A percentile compares a stretch with the other conserved stretches of the same genome.
Evolutionary conservation across 2,888 invertebrate genomes (phyloP).

Genomic region (Scaptomyza flava): DNA sequence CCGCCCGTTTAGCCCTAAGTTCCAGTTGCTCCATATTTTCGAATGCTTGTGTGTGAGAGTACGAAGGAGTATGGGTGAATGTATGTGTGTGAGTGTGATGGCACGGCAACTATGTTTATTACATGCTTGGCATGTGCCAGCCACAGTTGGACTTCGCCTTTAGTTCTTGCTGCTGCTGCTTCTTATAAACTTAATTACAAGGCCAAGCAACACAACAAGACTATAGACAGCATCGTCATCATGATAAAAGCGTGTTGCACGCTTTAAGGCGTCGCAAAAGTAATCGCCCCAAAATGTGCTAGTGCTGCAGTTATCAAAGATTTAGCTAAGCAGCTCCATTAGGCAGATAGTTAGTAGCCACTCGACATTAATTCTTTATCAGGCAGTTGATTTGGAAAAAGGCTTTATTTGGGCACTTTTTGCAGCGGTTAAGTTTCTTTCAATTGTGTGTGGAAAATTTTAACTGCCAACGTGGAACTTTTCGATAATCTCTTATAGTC

Average conservation of each 20-base stretch:
- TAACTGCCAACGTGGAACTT: no score
- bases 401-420: slow-evolving; percentile 15
- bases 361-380: slow-evolving; percentile 28
- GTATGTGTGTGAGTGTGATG: slow-evolving; percentile 25
- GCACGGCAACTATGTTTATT: slow-evolving; percentile 77
- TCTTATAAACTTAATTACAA: slow-evolving; percentile 72
- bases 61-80: background rate
- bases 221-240: slow-evolving; percentile 7
- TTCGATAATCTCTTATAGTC: background rate
- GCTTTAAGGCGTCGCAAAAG: slow-evolving; percentile 39
- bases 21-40: slow-evolving; percentile 33
- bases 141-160: slow-evolving; percentile 51
- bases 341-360: slow-evolving; percentile 49
- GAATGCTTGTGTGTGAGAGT: background rate
- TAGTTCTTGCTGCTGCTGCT: slow-evolving; percentile 27
- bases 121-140: slow-evolving; percentile 53
- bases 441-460: background rate
- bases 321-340: slow-evolving; percentile 54
- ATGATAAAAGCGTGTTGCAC: slow-evolving; percentile 32
- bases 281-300: slow-evolving; percentile 17
- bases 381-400: slow-evolving; percentile 14
- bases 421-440: slow-evolving; percentile 3
- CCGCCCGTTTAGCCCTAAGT: slow-evolving; percentile 59
- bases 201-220: slow-evolving; percentile 28
- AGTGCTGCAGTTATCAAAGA: slow-evolving; percentile 47